phyloP scores from a whole-genome alignment of 2,113 vertebrate genomes.

The Heterochromis multidens region DNA sequence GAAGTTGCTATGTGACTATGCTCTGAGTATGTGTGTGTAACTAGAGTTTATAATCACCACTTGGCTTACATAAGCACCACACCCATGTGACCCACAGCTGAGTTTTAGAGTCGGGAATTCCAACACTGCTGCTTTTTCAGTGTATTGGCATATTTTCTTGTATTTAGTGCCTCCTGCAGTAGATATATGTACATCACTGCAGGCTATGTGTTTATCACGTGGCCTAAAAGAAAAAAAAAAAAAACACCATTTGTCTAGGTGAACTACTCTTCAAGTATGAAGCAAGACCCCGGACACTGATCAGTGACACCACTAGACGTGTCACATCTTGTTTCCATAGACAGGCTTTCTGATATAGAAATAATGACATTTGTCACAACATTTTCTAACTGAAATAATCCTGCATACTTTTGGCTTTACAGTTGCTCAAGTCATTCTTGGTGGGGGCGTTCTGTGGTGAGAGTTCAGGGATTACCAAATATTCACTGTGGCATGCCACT shows the following conservation, averaged over 20 bases:
- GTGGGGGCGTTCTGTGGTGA: not conserved
- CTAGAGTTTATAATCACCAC: not conserved
- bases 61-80: slow-evolving; percentile 25
- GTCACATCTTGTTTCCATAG: not conserved
- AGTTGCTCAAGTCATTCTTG: not conserved
- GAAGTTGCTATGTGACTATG: slow-evolving; percentile 43
- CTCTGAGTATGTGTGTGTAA: not conserved
- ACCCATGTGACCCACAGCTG: slow-evolving; percentile 39
- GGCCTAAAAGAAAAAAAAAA: not conserved
- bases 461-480: not conserved
- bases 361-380: not conserved
- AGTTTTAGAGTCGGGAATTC: not conserved
- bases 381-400: not conserved
- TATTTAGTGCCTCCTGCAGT: not conserved
- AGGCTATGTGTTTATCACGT: not conserved
- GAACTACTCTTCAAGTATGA: not conserved
- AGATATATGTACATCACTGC: not conserved
- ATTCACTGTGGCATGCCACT: not conserved
- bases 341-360: not conserved
- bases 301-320: not conserved
- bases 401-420: not conserved
- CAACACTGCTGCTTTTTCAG: not conserved
- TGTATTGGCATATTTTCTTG: not conserved
- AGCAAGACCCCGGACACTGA: not conserved
- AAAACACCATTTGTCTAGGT: not conserved